Percentiles rank a stretch among this genome's conserved stretches.
Evolutionary conservation across 2,113 vertebrate species (phyloP).

Genomic region (Ophthalmolycus amberensis): DNA sequence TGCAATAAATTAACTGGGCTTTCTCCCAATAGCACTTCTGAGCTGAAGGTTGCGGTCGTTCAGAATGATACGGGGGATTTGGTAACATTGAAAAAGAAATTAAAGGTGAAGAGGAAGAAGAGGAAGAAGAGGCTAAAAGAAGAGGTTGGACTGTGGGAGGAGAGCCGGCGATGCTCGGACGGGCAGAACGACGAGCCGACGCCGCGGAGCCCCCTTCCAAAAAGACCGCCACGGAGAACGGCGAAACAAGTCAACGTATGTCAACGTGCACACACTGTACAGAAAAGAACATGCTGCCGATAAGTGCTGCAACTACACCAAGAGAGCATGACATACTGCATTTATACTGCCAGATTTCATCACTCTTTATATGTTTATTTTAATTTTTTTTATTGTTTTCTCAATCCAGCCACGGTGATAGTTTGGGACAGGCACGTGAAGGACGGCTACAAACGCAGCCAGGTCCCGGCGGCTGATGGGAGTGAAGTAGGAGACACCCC

Average conservation of each 20-base stretch:
- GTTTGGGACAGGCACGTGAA: conserved; percentile 72
- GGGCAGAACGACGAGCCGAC: conserved; percentile 15
- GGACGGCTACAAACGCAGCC: conserved; percentile 60
- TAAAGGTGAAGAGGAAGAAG: conserved; percentile 62
- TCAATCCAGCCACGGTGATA: conserved; percentile 46
- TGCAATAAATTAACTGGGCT: not conserved
- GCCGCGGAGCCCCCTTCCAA: conserved; percentile 37
- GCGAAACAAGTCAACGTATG: conserved; percentile 48
- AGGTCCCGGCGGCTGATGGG: not conserved
- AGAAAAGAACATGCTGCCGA: not conserved
- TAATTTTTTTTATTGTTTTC: not conserved
- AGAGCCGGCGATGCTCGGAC: conserved; percentile 40
- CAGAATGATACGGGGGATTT: conserved; percentile 10
- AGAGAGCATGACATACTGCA: not conserved
- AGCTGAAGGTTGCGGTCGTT: not conserved
- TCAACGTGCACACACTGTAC: too few relatives aligned
- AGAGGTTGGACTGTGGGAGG: conserved; percentile 46
- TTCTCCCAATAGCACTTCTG: conserved; percentile 25
- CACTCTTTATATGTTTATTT: not conserved
- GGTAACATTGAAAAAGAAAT: conserved; percentile 52
- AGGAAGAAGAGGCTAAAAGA: conserved; percentile 75
- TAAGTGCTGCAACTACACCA: not conserved
- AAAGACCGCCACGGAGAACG: conserved; percentile 28
- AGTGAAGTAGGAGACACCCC: not conserved
- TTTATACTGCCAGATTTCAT: conserved; percentile 17